These are phyloP conservation scores for Diachasmimorpha longicaudata DNA, from an alignment of 1,140 invertebrate species.

Conservation along the genomic window DNA sequence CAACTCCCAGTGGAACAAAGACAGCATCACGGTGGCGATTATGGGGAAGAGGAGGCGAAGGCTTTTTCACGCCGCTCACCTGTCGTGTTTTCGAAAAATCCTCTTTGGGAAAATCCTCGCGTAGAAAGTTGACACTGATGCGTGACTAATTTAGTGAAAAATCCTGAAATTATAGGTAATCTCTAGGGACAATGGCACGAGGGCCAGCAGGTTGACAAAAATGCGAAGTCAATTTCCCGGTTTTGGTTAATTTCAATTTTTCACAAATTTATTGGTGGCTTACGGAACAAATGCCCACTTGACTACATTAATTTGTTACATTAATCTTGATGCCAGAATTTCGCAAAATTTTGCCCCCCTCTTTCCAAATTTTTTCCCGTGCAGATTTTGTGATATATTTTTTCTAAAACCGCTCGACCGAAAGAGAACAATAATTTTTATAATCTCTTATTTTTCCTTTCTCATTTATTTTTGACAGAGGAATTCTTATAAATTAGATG, in stretches of 20 bases:
- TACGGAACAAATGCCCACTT: neutral
- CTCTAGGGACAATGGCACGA: neutral
- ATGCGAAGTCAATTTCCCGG: neutral
- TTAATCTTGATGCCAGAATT: neutral
- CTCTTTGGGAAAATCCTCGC: neutral
- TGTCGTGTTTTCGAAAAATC: neutral
- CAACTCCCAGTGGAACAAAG: neutral
- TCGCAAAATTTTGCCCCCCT: too few relatives aligned
- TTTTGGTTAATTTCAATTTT: neutral
- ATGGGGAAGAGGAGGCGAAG: neutral
- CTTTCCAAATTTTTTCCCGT: too few relatives aligned
- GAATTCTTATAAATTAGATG: too few relatives aligned
- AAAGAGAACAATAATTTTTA: too few relatives aligned
- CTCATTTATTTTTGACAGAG: too few relatives aligned
- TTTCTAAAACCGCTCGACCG: too few relatives aligned
- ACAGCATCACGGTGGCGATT: neutral
- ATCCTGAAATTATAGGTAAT: neutral
- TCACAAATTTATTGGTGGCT: neutral
- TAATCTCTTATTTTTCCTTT: too few relatives aligned
- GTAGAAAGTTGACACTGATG: neutral
- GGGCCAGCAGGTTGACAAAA: neutral
- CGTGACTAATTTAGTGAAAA: slow-evolving; percentile 2
- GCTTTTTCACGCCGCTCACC: slow-evolving; percentile 10
- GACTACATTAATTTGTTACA: neutral
- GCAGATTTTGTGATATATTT: too few relatives aligned